Percentiles rank a stretch among this genome's conserved stretches.
Conservation (phyloP, 2,888 invertebrate species). For the Apantesis nais region DNA sequence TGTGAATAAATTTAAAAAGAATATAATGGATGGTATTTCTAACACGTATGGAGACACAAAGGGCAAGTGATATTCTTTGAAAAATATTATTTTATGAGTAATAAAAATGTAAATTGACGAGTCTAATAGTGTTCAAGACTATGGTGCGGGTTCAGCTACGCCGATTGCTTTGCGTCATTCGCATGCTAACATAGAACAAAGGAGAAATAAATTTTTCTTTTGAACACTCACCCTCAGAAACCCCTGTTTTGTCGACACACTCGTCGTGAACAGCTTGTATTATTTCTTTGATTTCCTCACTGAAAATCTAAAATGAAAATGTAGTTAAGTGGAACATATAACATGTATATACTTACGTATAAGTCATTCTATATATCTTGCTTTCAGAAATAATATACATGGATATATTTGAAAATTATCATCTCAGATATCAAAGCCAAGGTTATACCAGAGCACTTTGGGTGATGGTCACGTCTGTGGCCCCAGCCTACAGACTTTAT, state of each 20-base stretch:
- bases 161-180: conserved; percentile 72
- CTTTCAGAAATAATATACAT: neutral
- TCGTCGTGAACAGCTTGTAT: conserved; percentile 80
- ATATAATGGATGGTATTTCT: neutral
- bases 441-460: neutral
- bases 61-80: neutral
- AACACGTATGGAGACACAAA: neutral
- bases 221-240: conserved; percentile 78
- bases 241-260: conserved; percentile 79
- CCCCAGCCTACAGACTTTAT: neutral
- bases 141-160: conserved; percentile 58
- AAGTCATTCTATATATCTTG: neutral
- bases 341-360: neutral
- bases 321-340: conserved; percentile 46
- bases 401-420: neutral
- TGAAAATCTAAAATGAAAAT: conserved; percentile 73
- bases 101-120: conserved; percentile 16
- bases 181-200: conserved; percentile 75
- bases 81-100: conserved; percentile 9
- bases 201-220: conserved; percentile 73
- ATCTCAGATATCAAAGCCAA: neutral
- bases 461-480: neutral
- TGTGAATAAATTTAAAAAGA: conserved; percentile 11
- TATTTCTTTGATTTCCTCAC: conserved; percentile 83
- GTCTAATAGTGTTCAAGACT: conserved; percentile 32